Evolutionary conservation across 2,113 vertebrate genomes (phyloP).

Genomic region (Narcine bancroftii): DNA sequence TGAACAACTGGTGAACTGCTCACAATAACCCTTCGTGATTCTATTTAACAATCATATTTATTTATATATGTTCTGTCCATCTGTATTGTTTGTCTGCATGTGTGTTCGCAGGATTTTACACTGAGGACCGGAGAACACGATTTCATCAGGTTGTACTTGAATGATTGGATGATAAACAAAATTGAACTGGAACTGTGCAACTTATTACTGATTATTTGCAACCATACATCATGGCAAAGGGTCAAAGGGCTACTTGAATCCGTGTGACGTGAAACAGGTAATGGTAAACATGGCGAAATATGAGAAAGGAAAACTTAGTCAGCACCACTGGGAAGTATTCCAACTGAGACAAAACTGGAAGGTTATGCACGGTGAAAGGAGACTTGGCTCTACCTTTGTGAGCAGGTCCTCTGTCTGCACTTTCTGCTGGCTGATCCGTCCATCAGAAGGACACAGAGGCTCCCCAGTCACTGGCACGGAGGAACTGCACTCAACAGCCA

Average conservation of each 20-base stretch:
- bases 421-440: not conserved
- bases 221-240: not conserved
- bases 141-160: no score
- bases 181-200: no score
- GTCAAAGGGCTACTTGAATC: not conserved
- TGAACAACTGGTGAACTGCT: no score
- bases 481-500: not conserved
- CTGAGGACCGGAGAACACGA: no score
- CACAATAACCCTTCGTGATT: no score
- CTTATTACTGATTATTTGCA: not conserved
- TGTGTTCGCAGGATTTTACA: no score
- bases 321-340: not conserved
- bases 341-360: not conserved
- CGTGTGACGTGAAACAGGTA: not conserved
- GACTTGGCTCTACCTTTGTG: not conserved
- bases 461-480: not conserved
- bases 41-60: no score
- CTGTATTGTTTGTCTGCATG: no score
- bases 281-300: not conserved
- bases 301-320: not conserved
- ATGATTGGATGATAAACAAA: no score
- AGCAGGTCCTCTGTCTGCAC: not conserved
- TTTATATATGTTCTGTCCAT: no score
- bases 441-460: not conserved
- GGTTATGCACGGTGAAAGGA: not conserved